Conservation (phyloP, 2,797 vertebrate species). For the Cephalopachus bancanus region DNA sequence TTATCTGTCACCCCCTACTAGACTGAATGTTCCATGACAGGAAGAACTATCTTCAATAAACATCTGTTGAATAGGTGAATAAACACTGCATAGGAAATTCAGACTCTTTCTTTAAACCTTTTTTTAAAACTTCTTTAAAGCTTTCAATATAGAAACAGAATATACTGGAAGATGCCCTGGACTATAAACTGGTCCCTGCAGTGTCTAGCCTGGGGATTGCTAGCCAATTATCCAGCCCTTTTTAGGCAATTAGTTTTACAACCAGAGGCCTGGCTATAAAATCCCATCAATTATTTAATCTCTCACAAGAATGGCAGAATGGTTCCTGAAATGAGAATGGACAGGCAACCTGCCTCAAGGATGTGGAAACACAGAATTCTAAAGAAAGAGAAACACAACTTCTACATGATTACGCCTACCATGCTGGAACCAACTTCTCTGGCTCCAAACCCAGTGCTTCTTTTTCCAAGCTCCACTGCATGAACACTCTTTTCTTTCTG, state of each 20-base stretch:
- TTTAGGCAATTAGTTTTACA: background rate
- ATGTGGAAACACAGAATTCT: too few relatives aligned
- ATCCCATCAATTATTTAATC: conserved; percentile 32
- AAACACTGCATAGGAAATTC: conserved; percentile 13
- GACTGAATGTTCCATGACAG: background rate
- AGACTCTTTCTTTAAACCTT: background rate
- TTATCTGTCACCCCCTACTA: background rate
- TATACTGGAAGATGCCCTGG: background rate
- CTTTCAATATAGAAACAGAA: conserved; percentile 1
- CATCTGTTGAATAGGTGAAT: background rate
- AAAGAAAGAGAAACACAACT: conserved; percentile 38
- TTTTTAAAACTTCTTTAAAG: background rate
- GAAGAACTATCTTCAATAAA: background rate
- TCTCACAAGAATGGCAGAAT: background rate
- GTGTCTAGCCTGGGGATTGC: background rate
- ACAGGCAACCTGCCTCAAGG: background rate
- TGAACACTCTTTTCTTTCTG: background rate
- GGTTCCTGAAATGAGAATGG: conserved; percentile 8
- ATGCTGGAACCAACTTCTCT: conserved; percentile 6
- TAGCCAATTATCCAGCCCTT: background rate
- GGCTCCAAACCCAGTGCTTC: background rate
- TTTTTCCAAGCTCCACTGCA: background rate
- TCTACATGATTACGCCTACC: background rate
- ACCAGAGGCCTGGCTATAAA: background rate
- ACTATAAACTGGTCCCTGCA: background rate